Evolutionary conservation across 2,797 vertebrate genomes (phyloP).

Genomic region (Danio aesculapii): DNA sequence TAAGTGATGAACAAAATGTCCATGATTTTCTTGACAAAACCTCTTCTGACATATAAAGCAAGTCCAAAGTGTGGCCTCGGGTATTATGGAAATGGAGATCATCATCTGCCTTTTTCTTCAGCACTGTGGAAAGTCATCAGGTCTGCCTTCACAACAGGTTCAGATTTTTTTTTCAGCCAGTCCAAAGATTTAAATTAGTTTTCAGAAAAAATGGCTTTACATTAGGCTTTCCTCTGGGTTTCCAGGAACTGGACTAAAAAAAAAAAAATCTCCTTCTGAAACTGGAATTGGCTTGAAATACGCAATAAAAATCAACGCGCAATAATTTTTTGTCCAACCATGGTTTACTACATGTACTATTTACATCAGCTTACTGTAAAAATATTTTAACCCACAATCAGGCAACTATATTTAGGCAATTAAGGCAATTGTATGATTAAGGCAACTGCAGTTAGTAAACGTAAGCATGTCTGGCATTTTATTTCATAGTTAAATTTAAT

Average conservation of each 20-base stretch:
- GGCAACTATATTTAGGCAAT: background rate
- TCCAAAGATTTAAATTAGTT: conserved; percentile 6
- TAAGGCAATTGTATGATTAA: background rate
- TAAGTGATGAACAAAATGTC: background rate
- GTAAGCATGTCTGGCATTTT: conserved; percentile 40
- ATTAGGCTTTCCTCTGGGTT: background rate
- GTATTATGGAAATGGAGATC: conserved; percentile 4
- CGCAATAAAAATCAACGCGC: background rate
- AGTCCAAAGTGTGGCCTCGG: conserved; percentile 17
- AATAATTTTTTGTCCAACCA: background rate
- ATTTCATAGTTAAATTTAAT: conserved; percentile 24
- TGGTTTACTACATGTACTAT: background rate
- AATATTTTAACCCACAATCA: background rate
- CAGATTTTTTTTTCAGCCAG: conserved; percentile 16
- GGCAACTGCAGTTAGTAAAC: conserved; percentile 35
- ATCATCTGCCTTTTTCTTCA: conserved; percentile 15
- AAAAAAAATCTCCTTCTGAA: conserved; percentile 5
- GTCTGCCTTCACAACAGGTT: conserved; percentile 32
- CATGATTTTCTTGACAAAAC: background rate
- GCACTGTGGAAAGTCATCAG: conserved; percentile 12
- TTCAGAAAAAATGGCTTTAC: conserved; percentile 25
- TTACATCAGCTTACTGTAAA: background rate
- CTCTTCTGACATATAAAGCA: background rate
- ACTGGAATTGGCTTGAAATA: conserved; percentile 8
- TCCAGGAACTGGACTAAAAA: conserved; percentile 1